Percentiles rank a stretch among this genome's conserved stretches.
phyloP scores from a whole-genome alignment of 2,888 invertebrate species.

The Drymonia ruficornis region DNA sequence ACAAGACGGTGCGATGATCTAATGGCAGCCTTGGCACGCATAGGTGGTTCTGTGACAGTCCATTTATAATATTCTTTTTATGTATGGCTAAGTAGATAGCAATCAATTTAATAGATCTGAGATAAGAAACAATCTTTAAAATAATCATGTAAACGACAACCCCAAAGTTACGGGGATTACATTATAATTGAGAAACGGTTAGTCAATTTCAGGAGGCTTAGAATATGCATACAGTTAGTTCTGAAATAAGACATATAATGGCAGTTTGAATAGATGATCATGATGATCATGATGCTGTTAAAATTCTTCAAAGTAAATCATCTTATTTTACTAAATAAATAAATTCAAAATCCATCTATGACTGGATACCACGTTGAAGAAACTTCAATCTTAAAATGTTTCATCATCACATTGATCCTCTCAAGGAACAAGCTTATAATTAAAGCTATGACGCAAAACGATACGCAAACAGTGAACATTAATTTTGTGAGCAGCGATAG shows the following conservation, averaged over 20 bases:
- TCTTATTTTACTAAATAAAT: too few species aligned
- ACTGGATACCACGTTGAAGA: background rate
- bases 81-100: conserved; percentile 1
- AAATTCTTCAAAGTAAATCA: too few species aligned
- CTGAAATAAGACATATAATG: too few species aligned
- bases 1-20: conserved; percentile 51
- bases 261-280: too few species aligned
- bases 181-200: too few species aligned
- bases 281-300: too few species aligned
- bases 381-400: background rate
- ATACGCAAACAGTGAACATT: conserved; percentile 6
- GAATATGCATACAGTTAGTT: too few species aligned
- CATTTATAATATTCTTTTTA: conserved; percentile 3
- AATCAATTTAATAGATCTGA: conserved; percentile 6
- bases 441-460: conserved; percentile 4
- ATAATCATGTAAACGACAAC: background rate
- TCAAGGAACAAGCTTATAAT: background rate
- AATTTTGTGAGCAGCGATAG: conserved; percentile 12
- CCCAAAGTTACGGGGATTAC: background rate
- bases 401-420: background rate
- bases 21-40: conserved; percentile 50
- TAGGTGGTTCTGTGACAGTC: conserved; percentile 16
- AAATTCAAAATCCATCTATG: too few species aligned
- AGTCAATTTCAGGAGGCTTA: too few species aligned
- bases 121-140: background rate